phyloP scores from a whole-genome alignment of 2,888 invertebrate species.

The Odontocerum albicorne region DNA sequence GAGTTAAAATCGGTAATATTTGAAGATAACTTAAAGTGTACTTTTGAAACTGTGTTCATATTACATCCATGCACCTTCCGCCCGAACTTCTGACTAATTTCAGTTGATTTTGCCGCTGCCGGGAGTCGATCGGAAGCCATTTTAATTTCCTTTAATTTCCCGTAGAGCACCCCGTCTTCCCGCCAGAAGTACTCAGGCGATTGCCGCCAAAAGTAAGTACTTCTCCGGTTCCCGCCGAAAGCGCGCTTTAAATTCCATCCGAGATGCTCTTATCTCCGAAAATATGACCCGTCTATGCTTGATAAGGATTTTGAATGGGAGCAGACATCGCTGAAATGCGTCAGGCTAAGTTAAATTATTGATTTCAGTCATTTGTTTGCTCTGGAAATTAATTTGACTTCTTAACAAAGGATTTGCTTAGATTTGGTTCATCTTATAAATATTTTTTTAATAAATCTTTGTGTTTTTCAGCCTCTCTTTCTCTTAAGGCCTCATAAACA shows the following conservation, averaged over 20 bases:
- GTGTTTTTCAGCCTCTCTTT: too few species aligned
- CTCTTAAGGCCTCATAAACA: too few species aligned
- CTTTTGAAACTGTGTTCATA: too few species aligned
- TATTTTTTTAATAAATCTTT: too few species aligned
- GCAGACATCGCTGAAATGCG: too few species aligned
- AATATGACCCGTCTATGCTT: slow-evolving; percentile 17
- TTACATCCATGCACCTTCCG: too few species aligned
- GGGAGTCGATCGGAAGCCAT: slow-evolving; percentile 35
- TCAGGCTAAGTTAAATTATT: too few species aligned
- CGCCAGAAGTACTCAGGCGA: neutral
- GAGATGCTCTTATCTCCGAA: slow-evolving; percentile 10
- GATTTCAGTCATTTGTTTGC: neutral
- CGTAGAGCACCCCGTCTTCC: slow-evolving; percentile 16
- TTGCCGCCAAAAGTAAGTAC: neutral
- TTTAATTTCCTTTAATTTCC: slow-evolving; percentile 38
- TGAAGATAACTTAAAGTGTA: too few species aligned
- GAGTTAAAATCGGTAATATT: too few species aligned
- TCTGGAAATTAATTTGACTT: too few species aligned
- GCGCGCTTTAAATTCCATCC: slow-evolving; percentile 9
- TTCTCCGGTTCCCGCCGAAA: slow-evolving; percentile 8
- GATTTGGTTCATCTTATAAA: too few species aligned
- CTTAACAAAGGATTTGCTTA: too few species aligned
- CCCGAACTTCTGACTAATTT: slow-evolving; percentile 5
- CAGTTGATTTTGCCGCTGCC: neutral
- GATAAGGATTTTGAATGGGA: slow-evolving; percentile 14